Evolutionary conservation across 2,797 vertebrate genomes (phyloP).

Genomic region (Girardinus metallicus): DNA sequence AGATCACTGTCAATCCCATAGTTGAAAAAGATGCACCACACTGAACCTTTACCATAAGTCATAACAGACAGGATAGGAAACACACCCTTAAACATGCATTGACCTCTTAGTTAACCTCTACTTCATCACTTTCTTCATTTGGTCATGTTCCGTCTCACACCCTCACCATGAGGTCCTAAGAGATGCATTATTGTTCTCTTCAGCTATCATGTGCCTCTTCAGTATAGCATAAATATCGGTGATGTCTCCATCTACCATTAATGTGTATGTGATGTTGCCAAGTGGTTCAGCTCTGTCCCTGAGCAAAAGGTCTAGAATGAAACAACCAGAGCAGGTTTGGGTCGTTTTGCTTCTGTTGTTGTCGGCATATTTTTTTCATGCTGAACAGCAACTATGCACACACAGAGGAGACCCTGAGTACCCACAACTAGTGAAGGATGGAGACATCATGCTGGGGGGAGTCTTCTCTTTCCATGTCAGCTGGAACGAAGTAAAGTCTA

Average conservation of each 20-base stretch:
- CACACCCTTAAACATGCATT: too few species aligned
- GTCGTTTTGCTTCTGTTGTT: not conserved
- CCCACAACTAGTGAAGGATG: constrained; percentile 68
- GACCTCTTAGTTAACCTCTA: too few species aligned
- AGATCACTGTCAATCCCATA: too few species aligned
- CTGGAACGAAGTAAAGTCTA: constrained; percentile 60
- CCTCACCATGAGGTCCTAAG: too few species aligned
- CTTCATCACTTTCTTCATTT: too few species aligned
- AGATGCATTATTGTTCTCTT: too few species aligned
- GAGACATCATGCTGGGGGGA: constrained; percentile 75
- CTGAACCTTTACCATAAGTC: too few species aligned
- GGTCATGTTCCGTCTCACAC: too few species aligned
- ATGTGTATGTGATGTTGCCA: constrained; percentile 6
- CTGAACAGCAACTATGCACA: constrained; percentile 1
- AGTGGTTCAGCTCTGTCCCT: not conserved
- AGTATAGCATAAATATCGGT: constrained; percentile 49
- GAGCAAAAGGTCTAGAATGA: constrained; percentile 33
- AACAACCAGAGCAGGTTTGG: constrained; percentile 16
- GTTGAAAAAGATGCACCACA: too few species aligned
- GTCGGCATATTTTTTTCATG: not conserved
- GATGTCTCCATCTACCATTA: too few species aligned
- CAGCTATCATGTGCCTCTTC: too few species aligned
- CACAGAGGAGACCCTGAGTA: not conserved
- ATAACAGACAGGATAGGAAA: too few species aligned
- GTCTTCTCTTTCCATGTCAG: constrained; percentile 78